Conservation (phyloP, 2,888 invertebrate species). For the Dynastes hyllus region DNA sequence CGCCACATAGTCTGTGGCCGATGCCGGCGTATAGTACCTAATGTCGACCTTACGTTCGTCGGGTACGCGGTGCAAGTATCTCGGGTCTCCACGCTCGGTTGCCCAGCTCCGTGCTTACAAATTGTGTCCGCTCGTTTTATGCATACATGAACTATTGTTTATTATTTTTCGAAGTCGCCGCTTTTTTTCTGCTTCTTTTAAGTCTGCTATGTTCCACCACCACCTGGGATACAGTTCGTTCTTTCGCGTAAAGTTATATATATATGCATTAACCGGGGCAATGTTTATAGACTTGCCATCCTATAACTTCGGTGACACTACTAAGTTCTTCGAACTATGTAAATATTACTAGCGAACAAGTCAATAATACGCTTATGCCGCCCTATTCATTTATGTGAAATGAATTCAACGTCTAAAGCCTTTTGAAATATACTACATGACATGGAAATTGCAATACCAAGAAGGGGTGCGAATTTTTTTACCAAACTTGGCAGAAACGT, state of each 20-base stretch:
- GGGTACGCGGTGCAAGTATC: constrained; percentile 62
- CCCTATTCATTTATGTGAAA: too few relatives aligned
- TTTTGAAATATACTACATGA: too few relatives aligned
- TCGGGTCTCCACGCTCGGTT: constrained; percentile 59
- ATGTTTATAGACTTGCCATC: not conserved
- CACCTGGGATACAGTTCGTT: constrained; percentile 10
- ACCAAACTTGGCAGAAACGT: too few relatives aligned
- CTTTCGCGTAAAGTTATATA: not conserved
- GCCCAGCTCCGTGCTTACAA: constrained; percentile 58
- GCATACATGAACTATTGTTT: constrained; percentile 64
- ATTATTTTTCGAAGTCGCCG: constrained; percentile 59
- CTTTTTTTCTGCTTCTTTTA: constrained; percentile 30
- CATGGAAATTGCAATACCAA: too few relatives aligned
- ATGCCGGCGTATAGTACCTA: constrained; percentile 54
- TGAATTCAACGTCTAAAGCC: too few relatives aligned
- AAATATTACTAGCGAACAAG: too few relatives aligned
- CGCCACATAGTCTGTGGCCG: constrained; percentile 58
- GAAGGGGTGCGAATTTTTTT: too few relatives aligned
- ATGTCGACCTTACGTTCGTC: constrained; percentile 63
- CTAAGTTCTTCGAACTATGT: too few relatives aligned
- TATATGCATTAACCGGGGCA: not conserved
- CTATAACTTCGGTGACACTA: too few relatives aligned
- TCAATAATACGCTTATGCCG: too few relatives aligned
- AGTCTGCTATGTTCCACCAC: constrained; percentile 28
- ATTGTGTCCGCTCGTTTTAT: constrained; percentile 62